phyloP scores from a whole-genome alignment of 2,113 vertebrate species.

The Ancistrus triradiatus region DNA sequence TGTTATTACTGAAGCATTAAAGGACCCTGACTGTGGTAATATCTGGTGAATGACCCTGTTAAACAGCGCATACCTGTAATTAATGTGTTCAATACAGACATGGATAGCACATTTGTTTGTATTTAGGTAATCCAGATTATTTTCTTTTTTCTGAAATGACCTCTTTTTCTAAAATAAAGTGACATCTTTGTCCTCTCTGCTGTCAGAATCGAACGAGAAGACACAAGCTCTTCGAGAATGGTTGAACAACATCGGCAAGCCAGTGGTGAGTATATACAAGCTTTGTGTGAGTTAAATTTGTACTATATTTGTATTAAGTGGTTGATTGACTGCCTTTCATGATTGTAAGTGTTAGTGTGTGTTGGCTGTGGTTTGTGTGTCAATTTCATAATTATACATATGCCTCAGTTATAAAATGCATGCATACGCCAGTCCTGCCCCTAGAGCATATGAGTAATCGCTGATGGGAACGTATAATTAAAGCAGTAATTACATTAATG shows the following conservation, averaged over 20 bases:
- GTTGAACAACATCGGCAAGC: slow-evolving; percentile 81
- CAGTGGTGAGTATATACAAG: slow-evolving; percentile 75
- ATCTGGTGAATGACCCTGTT: too few species aligned
- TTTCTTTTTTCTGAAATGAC: too few species aligned
- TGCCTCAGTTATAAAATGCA: not conserved
- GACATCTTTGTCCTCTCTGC: slow-evolving; percentile 26
- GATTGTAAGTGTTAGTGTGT: not conserved
- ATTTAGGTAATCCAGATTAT: too few species aligned
- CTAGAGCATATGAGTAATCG: slow-evolving; percentile 5
- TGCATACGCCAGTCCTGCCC: slow-evolving; percentile 1
- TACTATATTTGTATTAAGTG: not conserved
- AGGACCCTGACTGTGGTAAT: too few species aligned
- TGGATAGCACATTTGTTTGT: too few species aligned
- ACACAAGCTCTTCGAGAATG: slow-evolving; percentile 79
- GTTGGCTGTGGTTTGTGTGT: slow-evolving; percentile 1
- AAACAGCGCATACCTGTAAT: too few species aligned
- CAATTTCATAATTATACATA: not conserved
- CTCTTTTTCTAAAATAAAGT: too few species aligned
- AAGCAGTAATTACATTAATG: slow-evolving; percentile 17
- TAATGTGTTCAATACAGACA: too few species aligned
- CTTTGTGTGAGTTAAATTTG: too few species aligned
- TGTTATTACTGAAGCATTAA: too few species aligned
- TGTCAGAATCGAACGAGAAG: slow-evolving; percentile 85
- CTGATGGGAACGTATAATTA: slow-evolving; percentile 14
- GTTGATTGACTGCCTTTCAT: not conserved